Percentiles rank a stretch among this genome's conserved stretches.
These are phyloP conservation scores for Hypsibius dujardini DNA, from an alignment of 1,140 invertebrate genomes.

Conservation along the genomic window DNA sequence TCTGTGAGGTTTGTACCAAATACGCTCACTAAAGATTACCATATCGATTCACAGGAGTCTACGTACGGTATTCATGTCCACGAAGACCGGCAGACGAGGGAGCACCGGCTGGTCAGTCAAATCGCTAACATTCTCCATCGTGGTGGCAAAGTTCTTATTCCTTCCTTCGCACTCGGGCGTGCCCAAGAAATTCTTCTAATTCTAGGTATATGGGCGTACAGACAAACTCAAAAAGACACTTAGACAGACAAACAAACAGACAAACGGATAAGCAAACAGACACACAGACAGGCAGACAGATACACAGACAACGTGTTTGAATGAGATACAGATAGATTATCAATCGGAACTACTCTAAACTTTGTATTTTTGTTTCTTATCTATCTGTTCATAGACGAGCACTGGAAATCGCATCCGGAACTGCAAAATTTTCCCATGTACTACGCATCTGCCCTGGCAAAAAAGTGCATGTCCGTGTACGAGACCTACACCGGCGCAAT, in stretches of 20 bases:
- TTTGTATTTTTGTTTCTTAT: too few relatives aligned
- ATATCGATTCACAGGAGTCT: constrained; percentile 51
- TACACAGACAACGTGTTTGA: too few relatives aligned
- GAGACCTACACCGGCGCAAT: constrained; percentile 98
- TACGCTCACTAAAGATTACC: constrained; percentile 18
- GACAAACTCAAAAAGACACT: too few relatives aligned
- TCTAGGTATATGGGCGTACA: constrained; percentile 40
- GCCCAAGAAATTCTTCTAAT: constrained; percentile 92
- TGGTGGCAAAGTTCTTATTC: constrained; percentile 90
- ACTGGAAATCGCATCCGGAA: constrained; percentile 93
- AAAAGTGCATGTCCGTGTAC: constrained; percentile 99
- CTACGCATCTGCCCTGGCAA: constrained; percentile 93
- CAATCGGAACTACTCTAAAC: too few relatives aligned
- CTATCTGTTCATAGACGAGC: constrained; percentile 55
- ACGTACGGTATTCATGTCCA: constrained; percentile 99
- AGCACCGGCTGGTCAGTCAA: constrained; percentile 76
- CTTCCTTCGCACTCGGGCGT: constrained; percentile 90
- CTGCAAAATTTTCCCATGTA: constrained; percentile 97
- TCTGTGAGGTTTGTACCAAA: background rate
- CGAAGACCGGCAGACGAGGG: constrained; percentile 88
- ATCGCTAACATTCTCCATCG: constrained; percentile 88
- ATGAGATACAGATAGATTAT: too few relatives aligned
- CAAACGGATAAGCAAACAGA: too few relatives aligned
- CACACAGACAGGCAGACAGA: too few relatives aligned
- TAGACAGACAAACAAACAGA: too few relatives aligned